phyloP scores from a whole-genome alignment of 1,140 invertebrate species.

The Macrocentrus cingulum region DNA sequence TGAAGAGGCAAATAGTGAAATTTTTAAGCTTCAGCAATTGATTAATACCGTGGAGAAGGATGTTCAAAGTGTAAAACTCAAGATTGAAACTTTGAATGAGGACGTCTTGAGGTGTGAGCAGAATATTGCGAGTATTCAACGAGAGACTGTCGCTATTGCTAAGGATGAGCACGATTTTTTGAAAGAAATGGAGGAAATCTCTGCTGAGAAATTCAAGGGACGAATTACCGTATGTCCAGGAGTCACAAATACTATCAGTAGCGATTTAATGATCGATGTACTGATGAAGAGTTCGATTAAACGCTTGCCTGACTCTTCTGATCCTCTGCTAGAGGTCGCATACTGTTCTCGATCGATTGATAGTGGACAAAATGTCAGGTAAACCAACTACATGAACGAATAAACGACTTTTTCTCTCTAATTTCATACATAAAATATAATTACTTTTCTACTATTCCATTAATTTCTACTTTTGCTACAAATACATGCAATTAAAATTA shows the following conservation, averaged over 20 bases:
- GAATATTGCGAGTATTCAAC: constrained; percentile 63
- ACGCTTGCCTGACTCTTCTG: no score
- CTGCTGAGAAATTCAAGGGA: constrained; percentile 54
- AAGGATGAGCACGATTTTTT: constrained; percentile 62
- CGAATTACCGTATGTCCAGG: constrained; percentile 61
- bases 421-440: no score
- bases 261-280: no score
- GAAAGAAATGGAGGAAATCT: constrained; percentile 55
- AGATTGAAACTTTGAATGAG: constrained; percentile 71
- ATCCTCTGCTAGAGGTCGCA: no score
- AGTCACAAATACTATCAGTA: constrained; percentile 66
- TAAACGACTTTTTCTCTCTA: no score
- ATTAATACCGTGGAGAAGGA: constrained; percentile 84
- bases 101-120: constrained; percentile 70
- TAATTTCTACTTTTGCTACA: no score
- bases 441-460: no score
- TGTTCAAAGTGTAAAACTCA: constrained; percentile 69
- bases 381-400: no score
- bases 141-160: constrained; percentile 63
- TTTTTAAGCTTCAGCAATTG: constrained; percentile 77
- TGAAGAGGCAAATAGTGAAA: constrained; percentile 70
- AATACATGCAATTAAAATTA: no score
- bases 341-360: no score
- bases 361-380: no score
- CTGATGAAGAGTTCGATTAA: no score